phyloP scores from a whole-genome alignment of 1,140 invertebrate genomes.

The Leptonema lineaticorne region DNA sequence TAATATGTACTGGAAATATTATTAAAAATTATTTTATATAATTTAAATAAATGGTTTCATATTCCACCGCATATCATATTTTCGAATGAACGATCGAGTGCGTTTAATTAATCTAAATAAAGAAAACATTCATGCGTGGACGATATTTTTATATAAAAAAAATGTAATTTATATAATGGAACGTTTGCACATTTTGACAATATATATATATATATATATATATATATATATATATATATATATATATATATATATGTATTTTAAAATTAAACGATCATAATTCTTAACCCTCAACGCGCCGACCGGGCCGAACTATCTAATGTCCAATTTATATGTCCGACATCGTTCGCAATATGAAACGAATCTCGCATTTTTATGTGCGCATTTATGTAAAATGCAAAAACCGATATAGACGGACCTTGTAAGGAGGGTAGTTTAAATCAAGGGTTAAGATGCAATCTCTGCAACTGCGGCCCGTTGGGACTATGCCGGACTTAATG shows the following conservation, averaged over 20 bases:
- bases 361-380: conserved; percentile 38
- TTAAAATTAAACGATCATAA: neutral
- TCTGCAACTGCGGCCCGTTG: conserved; percentile 2
- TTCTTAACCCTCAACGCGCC: no score
- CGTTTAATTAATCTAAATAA: no score
- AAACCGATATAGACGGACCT: conserved; percentile 32
- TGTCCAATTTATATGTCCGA: conserved; percentile 37
- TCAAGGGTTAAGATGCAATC: conserved; percentile 37
- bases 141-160: no score
- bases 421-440: no score
- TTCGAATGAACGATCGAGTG: no score
- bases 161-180: no score
- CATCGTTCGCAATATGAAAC: conserved; percentile 35
- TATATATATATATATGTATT: neutral
- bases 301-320: no score
- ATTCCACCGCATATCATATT: no score
- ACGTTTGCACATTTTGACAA: neutral
- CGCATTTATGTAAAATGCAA: conserved; percentile 40
- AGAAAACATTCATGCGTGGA: no score
- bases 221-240: neutral
- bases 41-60: no score
- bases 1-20: no score
- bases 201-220: neutral
- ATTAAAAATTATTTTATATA: no score
- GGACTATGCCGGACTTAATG: conserved; percentile 21